phyloP scores from a whole-genome alignment of 2,113 vertebrate genomes.

The Gymnobelideus leadbeateri region DNA sequence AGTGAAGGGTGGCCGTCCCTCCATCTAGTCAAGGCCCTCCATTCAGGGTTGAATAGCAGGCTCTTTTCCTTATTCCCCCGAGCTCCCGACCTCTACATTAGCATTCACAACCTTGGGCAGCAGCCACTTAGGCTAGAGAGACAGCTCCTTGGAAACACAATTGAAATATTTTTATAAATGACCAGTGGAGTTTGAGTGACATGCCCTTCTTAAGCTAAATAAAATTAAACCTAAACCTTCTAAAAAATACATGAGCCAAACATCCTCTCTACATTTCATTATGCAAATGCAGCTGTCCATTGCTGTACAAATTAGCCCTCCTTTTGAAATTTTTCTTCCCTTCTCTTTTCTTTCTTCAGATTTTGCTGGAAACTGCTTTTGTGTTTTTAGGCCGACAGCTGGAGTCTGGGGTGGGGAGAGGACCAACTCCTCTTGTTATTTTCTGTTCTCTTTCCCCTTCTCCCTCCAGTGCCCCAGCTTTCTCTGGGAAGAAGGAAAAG shows the following conservation, averaged over 20 bases:
- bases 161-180: slow-evolving; percentile 85
- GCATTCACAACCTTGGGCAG: slow-evolving; percentile 78
- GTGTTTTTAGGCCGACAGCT: slow-evolving; percentile 71
- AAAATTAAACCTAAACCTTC: slow-evolving; percentile 84
- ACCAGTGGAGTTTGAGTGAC: slow-evolving; percentile 82
- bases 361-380: slow-evolving; percentile 69
- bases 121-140: slow-evolving; percentile 82
- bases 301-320: slow-evolving; percentile 75
- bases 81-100: slow-evolving; percentile 75
- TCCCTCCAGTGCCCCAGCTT: background rate
- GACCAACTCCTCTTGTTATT: background rate
- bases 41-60: background rate
- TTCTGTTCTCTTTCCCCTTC: slow-evolving; percentile 32
- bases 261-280: slow-evolving; percentile 80
- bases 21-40: background rate
- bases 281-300: slow-evolving; percentile 82
- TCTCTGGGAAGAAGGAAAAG: background rate
- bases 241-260: slow-evolving; percentile 86
- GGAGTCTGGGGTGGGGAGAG: slow-evolving; percentile 54
- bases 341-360: slow-evolving; percentile 37
- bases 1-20: background rate
- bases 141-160: slow-evolving; percentile 81
- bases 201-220: slow-evolving; percentile 85
- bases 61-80: slow-evolving; percentile 16
- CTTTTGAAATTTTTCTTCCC: slow-evolving; percentile 70